A percentile compares a stretch with the other conserved stretches of the same genome.
phyloP scores from a whole-genome alignment of 2,797 vertebrate species.

The Betta splendens region DNA sequence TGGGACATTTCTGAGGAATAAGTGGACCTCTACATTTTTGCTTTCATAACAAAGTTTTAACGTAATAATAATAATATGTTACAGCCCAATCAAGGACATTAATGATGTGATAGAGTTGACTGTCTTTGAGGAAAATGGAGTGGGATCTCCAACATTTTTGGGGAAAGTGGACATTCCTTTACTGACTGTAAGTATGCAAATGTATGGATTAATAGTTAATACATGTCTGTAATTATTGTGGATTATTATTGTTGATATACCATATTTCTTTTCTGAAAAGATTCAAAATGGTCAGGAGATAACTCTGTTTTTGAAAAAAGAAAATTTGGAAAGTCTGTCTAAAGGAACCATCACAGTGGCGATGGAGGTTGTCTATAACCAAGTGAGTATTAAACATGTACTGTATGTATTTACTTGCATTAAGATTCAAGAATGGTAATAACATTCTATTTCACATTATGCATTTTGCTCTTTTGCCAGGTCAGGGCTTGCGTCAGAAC shows the following conservation, averaged over 20 bases:
- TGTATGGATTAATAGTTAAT: neutral
- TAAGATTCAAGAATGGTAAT: neutral
- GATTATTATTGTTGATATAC: neutral
- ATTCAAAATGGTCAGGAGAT: conserved; percentile 88
- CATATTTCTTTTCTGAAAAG: conserved; percentile 67
- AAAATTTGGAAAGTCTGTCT: conserved; percentile 84
- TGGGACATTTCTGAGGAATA: conserved; percentile 8
- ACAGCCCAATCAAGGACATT: conserved; percentile 94
- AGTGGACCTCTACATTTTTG: too few species aligned
- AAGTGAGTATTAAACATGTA: conserved; percentile 79
- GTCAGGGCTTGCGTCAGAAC: conserved; percentile 90
- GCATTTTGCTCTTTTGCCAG: conserved; percentile 65
- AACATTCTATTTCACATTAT: neutral
- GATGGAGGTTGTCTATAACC: conserved; percentile 91
- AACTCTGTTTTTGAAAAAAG: conserved; percentile 90
- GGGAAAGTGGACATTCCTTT: conserved; percentile 94
- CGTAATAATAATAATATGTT: conserved; percentile 42
- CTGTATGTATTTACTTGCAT: too few species aligned
- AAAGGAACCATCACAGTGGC: conserved; percentile 94
- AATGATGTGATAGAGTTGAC: conserved; percentile 91
- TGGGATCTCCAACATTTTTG: conserved; percentile 90
- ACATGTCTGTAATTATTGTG: neutral
- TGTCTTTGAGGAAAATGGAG: conserved; percentile 93
- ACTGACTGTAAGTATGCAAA: conserved; percentile 86
- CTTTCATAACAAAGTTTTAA: too few species aligned